Base-by-base conservation (phyloP, 2,888 invertebrate genomes). In the Ophion costatus region DNA sequence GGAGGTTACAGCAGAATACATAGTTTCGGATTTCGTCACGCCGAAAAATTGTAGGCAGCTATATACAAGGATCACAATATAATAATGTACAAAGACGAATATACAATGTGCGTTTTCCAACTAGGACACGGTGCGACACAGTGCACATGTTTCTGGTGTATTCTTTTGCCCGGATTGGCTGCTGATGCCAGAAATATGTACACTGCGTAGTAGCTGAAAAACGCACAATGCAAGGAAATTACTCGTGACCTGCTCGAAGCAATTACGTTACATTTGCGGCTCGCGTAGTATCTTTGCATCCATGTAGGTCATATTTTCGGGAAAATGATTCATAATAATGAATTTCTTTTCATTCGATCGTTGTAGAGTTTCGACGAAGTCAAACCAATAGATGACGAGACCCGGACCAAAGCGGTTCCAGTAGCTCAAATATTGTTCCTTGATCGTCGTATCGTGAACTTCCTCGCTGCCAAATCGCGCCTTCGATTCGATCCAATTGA, bases 401-500 rank as follows among this genome's bases (percentile, higher is more conserved):
- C 98, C 99, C 51, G 98, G 96, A 1, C 99, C 99, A 95, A 98
- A 99, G 91, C 98, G 96, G 93, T 98, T 98, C 96, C 97, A 97
- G 91, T 99, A 99, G 93, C 98, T 97, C 88, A 96, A 95, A 89
- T 97, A 96, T 92, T 99, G 98, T 88, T 98, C 97, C 89, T 96
- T 96, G 76, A 97, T 95, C 93, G 98, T 98, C 14, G 95, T 96
- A 66, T 96, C 95, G 94, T 99, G 98, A 79, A 96, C 96, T 89
- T 96, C 96, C 87, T 96, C 95, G 94, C 98, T 98, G 3, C 98
- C 98, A 95, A 99, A 99, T n/a, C 97, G 95, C 0, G 98, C 99
- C 94, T 99, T 99, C 90, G 98, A 98, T 94, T 99, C 99, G 84
- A 99, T 98, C 99, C 99, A 99, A 93, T 98, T 98, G 0, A 99